Evolutionary conservation across 2,113 vertebrate species (phyloP).

Genomic region (Nansenia antarctica): DNA sequence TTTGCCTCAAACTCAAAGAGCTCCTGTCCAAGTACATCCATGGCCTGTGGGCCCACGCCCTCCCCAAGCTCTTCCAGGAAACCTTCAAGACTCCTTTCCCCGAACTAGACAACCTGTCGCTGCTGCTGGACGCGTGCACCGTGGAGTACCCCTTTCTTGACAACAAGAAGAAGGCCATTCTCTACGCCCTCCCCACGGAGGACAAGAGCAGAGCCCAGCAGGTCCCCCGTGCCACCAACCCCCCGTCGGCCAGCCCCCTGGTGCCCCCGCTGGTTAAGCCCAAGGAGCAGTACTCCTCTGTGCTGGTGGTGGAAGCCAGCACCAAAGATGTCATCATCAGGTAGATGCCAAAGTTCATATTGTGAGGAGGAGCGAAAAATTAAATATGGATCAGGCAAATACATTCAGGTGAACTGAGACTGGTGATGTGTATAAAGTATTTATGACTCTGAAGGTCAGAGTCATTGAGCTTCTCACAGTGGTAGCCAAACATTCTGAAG

Average conservation of each 20-base stretch:
- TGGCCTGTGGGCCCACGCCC: constrained; percentile 88
- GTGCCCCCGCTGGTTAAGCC: constrained; percentile 80
- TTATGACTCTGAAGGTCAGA: too few relatives aligned
- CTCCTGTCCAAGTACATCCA: constrained; percentile 82
- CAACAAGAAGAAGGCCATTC: constrained; percentile 84
- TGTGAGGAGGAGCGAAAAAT: too few relatives aligned
- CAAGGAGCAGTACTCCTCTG: constrained; percentile 79
- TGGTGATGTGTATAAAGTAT: too few relatives aligned
- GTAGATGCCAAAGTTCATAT: too few relatives aligned
- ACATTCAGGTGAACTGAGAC: too few relatives aligned
- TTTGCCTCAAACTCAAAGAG: constrained; percentile 79
- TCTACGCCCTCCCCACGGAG: constrained; percentile 75
- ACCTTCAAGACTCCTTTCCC: constrained; percentile 83
- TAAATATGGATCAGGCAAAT: too few relatives aligned
- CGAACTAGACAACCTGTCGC: constrained; percentile 78
- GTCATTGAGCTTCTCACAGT: too few relatives aligned
- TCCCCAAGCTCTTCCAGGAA: constrained; percentile 87
- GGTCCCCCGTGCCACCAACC: constrained; percentile 17
- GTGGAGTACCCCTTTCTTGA: constrained; percentile 81
- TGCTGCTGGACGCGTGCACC: constrained; percentile 80
- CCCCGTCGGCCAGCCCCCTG: too few relatives aligned
- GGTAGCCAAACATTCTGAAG: too few relatives aligned
- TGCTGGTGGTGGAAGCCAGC: constrained; percentile 84
- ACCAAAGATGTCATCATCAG: constrained; percentile 85
- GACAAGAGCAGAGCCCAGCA: constrained; percentile 34